A percentile compares a stretch with the other conserved stretches of the same genome.
Evolutionary conservation across 2,797 vertebrate species (phyloP).

Genomic region (Anniella stebbinsi): DNA sequence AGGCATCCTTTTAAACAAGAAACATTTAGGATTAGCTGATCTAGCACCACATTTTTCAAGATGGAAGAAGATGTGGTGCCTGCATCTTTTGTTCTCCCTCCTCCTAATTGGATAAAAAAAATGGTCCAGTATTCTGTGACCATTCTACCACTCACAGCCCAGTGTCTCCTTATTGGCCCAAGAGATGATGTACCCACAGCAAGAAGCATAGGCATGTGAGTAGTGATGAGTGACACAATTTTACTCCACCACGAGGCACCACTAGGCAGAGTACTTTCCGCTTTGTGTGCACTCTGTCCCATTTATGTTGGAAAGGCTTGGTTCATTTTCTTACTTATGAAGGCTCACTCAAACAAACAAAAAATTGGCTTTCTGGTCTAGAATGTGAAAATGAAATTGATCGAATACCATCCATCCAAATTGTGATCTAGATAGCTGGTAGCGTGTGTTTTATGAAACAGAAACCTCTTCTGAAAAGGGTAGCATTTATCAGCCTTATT

Average conservation of each 20-base stretch:
- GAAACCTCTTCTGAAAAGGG: constrained; percentile 25
- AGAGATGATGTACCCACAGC: not conserved
- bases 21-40: not conserved
- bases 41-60: not conserved
- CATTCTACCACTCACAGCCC: not conserved
- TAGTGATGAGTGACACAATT: not conserved
- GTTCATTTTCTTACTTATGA: not conserved
- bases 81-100: not conserved
- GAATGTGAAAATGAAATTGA: constrained; percentile 13
- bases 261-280: not conserved
- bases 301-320: not conserved
- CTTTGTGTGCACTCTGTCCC: not conserved
- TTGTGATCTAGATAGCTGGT: constrained; percentile 46
- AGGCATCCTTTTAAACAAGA: not conserved
- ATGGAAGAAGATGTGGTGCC: not conserved
- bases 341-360: no score
- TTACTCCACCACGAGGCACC: not conserved
- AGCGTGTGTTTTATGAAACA: not conserved
- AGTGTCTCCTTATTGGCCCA: not conserved
- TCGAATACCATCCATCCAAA: constrained; percentile 49
- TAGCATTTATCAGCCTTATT: constrained; percentile 36
- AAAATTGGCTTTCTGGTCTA: not conserved
- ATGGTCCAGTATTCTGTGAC: not conserved
- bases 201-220: not conserved
- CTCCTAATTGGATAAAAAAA: not conserved